phyloP scores from a whole-genome alignment of 2,113 vertebrate genomes.

The Hippolais icterina region DNA sequence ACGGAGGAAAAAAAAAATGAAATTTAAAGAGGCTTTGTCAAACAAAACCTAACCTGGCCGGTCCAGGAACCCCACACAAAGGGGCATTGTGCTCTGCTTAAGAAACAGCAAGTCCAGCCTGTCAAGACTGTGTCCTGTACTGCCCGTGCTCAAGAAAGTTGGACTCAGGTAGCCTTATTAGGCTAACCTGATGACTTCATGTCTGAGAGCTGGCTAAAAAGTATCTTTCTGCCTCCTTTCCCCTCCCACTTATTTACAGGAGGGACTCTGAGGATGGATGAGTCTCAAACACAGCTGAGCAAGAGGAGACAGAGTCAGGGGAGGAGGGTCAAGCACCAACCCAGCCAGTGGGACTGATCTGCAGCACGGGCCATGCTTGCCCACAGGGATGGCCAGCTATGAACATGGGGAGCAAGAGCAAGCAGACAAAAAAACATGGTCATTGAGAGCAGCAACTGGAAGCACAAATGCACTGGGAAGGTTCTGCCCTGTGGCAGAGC shows the following conservation, averaged over 20 bases:
- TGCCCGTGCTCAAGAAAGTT: not conserved
- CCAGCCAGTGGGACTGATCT: not conserved
- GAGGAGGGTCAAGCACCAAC: not conserved
- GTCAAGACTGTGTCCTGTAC: not conserved
- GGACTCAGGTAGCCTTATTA: slow-evolving; percentile 8
- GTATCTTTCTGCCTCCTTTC: not conserved
- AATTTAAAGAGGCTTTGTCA: slow-evolving; percentile 55
- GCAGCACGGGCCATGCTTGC: not conserved
- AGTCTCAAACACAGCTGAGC: not conserved
- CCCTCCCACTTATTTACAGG: not conserved
- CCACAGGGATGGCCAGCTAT: not conserved
- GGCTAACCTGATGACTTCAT: slow-evolving; percentile 31
- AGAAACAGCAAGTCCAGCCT: not conserved
- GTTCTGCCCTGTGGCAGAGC: not conserved
- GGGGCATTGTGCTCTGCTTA: slow-evolving; percentile 13
- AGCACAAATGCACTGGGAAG: not conserved
- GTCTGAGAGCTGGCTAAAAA: slow-evolving; percentile 15
- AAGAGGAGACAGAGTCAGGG: not conserved
- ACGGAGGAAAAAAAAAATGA: not conserved
- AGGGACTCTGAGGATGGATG: not conserved
- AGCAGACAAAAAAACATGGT: not conserved
- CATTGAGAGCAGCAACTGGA: not conserved
- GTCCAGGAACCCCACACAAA: not conserved
- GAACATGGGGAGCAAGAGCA: not conserved
- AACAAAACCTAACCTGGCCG: not conserved